These are phyloP conservation scores for Lucifuga dentata DNA, from an alignment of 2,113 vertebrate genomes.

Conservation along the genomic window DNA sequence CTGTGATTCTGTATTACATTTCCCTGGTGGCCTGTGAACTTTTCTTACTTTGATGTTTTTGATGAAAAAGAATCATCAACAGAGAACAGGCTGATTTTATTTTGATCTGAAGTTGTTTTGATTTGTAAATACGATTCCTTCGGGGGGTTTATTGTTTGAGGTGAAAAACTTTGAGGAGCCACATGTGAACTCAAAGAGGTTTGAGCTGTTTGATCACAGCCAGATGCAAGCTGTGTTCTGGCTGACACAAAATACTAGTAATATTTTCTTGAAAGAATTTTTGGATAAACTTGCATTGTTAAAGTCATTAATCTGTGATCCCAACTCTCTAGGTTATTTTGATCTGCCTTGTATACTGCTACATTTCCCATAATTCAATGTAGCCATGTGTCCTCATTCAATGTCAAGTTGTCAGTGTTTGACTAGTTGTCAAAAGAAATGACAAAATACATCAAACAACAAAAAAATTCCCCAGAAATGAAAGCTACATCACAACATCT, in stretches of 20 bases:
- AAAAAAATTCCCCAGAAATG: too few relatives aligned
- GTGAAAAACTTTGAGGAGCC: slow-evolving; percentile 16
- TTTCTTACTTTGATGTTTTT: slow-evolving; percentile 29
- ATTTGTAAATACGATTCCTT: slow-evolving; percentile 42
- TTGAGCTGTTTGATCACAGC: slow-evolving; percentile 50
- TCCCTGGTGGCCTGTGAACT: slow-evolving; percentile 13
- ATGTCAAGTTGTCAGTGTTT: background rate
- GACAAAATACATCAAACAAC: background rate
- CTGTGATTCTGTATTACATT: too few relatives aligned
- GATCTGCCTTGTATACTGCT: background rate
- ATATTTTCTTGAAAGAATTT: background rate
- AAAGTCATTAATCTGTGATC: background rate
- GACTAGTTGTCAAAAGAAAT: too few relatives aligned
- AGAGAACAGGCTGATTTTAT: slow-evolving; percentile 20
- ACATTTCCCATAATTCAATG: background rate
- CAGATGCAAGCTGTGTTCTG: slow-evolving; percentile 18
- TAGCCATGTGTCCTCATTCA: background rate
- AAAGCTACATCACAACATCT: background rate
- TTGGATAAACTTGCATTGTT: background rate
- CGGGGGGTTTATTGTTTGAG: slow-evolving; percentile 22
- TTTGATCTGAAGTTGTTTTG: slow-evolving; percentile 26
- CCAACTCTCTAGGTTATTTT: slow-evolving; percentile 6
- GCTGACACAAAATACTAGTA: slow-evolving; percentile 23
- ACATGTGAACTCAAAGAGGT: slow-evolving; percentile 25
- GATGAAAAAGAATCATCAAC: slow-evolving; percentile 23